Evolutionary conservation across 2,888 invertebrate genomes (phyloP).

Genomic region (Hofmannophila pseudospretella): DNA sequence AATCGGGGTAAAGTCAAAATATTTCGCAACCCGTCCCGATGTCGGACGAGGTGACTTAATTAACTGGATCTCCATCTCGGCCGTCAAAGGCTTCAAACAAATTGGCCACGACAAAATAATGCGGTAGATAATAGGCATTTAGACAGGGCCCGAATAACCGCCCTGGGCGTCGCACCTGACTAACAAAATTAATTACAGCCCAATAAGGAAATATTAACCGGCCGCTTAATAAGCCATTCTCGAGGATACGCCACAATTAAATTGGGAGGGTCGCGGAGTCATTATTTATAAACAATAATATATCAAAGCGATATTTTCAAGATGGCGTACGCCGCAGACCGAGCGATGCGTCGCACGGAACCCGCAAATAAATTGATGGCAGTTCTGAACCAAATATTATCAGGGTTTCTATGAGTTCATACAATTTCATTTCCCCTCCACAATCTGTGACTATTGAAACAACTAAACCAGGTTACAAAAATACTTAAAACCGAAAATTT

Average conservation of each 20-base stretch:
- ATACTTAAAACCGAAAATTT: too few relatives aligned
- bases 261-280: constrained; percentile 69
- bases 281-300: constrained; percentile 78
- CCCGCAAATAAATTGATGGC: constrained; percentile 22
- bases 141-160: constrained; percentile 41
- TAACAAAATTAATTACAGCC: constrained; percentile 73
- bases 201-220: constrained; percentile 42
- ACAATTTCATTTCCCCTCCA: not conserved
- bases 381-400: constrained; percentile 10
- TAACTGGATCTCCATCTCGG: constrained; percentile 55
- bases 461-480: too few relatives aligned
- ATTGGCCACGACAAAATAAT: constrained; percentile 71
- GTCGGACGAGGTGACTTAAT: constrained; percentile 47
- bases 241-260: constrained; percentile 73
- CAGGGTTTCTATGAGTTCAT: not conserved
- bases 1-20: constrained; percentile 28
- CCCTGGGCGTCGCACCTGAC: constrained; percentile 68
- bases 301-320: constrained; percentile 75
- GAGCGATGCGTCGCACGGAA: constrained; percentile 42
- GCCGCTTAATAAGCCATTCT: constrained; percentile 74
- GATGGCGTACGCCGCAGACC: constrained; percentile 64
- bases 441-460: not conserved
- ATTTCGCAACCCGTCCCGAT: constrained; percentile 28
- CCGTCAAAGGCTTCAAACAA: constrained; percentile 72
- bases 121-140: constrained; percentile 65